These are phyloP conservation scores for Acanthopagrus latus DNA, from an alignment of 2,797 vertebrate species.

Conservation along the genomic window DNA sequence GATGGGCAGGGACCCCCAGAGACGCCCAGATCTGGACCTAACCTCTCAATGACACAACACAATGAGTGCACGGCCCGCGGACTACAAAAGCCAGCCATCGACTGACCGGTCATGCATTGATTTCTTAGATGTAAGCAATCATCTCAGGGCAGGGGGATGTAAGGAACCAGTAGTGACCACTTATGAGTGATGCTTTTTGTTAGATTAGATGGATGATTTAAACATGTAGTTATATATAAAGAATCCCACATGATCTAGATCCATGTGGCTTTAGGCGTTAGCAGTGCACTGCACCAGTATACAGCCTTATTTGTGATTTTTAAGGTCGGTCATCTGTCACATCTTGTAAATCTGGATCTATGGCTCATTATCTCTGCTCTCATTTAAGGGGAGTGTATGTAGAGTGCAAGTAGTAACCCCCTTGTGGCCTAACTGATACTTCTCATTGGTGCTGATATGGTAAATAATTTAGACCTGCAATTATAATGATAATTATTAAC, in stretches of 20 bases:
- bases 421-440: slow-evolving; percentile 2
- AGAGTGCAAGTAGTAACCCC: slow-evolving; percentile 1
- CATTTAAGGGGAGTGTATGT: slow-evolving; percentile 6
- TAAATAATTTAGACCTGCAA: slow-evolving; percentile 2
- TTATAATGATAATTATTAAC: not conserved
- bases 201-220: slow-evolving; percentile 10
- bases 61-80: slow-evolving; percentile 65
- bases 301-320: not conserved
- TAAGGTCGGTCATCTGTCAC: not conserved
- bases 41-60: slow-evolving; percentile 80
- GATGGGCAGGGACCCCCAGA: slow-evolving; percentile 74
- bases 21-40: slow-evolving; percentile 70
- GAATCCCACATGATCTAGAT: not conserved
- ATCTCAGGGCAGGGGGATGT: slow-evolving; percentile 39
- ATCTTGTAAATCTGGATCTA: not conserved
- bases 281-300: not conserved
- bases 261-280: not conserved
- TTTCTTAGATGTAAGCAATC: slow-evolving; percentile 70
- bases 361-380: not conserved
- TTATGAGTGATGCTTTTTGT: slow-evolving; percentile 33
- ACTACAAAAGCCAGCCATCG: slow-evolving; percentile 65
- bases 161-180: slow-evolving; percentile 43
- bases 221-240: slow-evolving; percentile 6
- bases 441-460: slow-evolving; percentile 15
- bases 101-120: slow-evolving; percentile 71